phyloP scores from a whole-genome alignment of 2,113 vertebrate genomes.

The Hippocampus mohnikei region DNA sequence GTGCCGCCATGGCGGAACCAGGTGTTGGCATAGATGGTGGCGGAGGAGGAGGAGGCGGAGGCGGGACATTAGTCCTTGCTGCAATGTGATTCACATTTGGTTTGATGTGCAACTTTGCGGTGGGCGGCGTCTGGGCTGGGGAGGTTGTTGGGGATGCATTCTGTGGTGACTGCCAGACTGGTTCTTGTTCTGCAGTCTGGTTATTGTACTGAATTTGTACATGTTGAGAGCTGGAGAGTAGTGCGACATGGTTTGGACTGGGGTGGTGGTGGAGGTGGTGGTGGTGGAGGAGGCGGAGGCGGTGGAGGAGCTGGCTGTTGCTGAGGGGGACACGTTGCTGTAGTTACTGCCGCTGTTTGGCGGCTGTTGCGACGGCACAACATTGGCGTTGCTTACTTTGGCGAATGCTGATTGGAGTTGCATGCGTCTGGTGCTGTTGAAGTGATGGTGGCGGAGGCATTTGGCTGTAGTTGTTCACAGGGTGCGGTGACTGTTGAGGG shows the following conservation, averaged over 20 bases:
- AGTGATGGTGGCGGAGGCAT: background rate
- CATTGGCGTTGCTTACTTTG: constrained; percentile 42
- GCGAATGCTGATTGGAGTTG: constrained; percentile 5
- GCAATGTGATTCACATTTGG: constrained; percentile 74
- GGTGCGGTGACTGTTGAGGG: constrained; percentile 13
- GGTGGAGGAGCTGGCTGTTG: constrained; percentile 41
- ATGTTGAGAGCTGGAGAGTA: constrained; percentile 71
- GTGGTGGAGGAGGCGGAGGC: constrained; percentile 11
- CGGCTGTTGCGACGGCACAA: constrained; percentile 37
- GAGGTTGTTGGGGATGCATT: constrained; percentile 30
- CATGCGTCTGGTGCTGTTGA: constrained; percentile 31
- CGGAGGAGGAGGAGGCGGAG: constrained; percentile 72
- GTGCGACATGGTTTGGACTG: constrained; percentile 60
- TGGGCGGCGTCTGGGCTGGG: constrained; percentile 22
- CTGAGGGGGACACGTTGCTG: background rate
- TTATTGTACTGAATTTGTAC: constrained; percentile 90
- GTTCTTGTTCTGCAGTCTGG: constrained; percentile 76
- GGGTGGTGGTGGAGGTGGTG: constrained; percentile 57
- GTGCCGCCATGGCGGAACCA: constrained; percentile 81
- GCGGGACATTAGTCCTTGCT: constrained; percentile 73
- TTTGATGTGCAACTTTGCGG: constrained; percentile 50
- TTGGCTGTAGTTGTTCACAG: constrained; percentile 22
- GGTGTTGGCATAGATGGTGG: constrained; percentile 76
- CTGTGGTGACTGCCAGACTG: constrained; percentile 45
- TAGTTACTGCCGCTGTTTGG: background rate